These are phyloP conservation scores for Cossypha caffra DNA, from an alignment of 2,797 vertebrate genomes.

Conservation along the genomic window DNA sequence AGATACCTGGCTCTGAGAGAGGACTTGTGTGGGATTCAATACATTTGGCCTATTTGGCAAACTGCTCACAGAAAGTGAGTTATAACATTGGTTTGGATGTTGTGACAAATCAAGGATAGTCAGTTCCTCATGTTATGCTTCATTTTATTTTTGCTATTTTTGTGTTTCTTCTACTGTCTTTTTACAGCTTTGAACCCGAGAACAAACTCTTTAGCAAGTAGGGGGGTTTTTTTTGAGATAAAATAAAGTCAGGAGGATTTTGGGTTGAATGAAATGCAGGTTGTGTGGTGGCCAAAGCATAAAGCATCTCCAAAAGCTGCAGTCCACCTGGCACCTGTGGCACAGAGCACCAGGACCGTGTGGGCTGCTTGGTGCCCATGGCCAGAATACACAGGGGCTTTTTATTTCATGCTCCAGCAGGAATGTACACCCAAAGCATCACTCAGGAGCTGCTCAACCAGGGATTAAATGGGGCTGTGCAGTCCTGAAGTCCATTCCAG, in stretches of 20 bases:
- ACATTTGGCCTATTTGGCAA: background rate
- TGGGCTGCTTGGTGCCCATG: background rate
- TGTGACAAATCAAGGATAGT: background rate
- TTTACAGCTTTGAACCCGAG: background rate
- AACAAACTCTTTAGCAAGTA: background rate
- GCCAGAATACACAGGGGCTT: background rate
- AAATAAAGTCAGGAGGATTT: background rate
- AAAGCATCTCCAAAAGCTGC: background rate
- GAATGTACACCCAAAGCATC: slow-evolving; percentile 11
- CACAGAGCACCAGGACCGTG: rapidly evolving
- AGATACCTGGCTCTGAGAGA: background rate
- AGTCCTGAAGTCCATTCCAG: background rate
- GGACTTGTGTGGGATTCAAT: background rate
- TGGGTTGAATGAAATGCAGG: background rate
- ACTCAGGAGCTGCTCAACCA: background rate
- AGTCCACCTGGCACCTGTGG: background rate
- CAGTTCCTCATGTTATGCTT: background rate
- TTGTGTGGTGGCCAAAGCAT: background rate
- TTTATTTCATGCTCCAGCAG: background rate
- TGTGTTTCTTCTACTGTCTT: background rate
- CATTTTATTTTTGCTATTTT: background rate
- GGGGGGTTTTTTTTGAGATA: background rate
- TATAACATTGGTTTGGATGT: background rate
- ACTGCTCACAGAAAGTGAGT: background rate
- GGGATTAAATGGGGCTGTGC: background rate